These are phyloP conservation scores for Microctenopoma lineatum DNA, from an alignment of 2,797 vertebrate genomes.

Conservation along the genomic window DNA sequence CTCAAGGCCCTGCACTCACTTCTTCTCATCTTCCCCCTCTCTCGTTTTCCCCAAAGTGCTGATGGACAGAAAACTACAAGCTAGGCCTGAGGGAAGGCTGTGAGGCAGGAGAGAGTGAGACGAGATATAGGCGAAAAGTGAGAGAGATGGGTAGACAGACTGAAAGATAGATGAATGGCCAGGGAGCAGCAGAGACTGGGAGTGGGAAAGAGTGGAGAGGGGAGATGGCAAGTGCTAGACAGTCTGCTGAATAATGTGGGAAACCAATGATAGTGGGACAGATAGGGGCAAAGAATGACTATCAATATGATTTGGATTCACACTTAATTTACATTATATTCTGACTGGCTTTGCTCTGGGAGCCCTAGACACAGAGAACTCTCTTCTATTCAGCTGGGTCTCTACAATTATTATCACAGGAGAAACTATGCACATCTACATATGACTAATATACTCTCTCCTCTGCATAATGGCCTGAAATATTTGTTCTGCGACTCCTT, in stretches of 20 bases:
- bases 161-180: constrained; percentile 27
- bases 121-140: constrained; percentile 2
- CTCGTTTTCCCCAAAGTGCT: constrained; percentile 72
- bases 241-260: neutral
- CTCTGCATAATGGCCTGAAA: no score
- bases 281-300: neutral
- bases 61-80: constrained; percentile 72
- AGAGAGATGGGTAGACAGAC: neutral
- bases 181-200: neutral
- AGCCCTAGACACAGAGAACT: neutral
- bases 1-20: constrained; percentile 53
- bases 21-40: constrained; percentile 57
- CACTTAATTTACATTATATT: no score
- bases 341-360: neutral
- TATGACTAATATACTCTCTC: no score
- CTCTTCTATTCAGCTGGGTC: neutral
- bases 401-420: neutral
- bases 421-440: neutral
- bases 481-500: no score
- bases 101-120: constrained; percentile 46
- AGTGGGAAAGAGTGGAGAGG: neutral
- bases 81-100: constrained; percentile 68
- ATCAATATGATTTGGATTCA: no score
- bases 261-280: neutral
- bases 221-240: neutral